phyloP scores from a whole-genome alignment of 2,888 invertebrate species.

The Abscondita cerata region DNA sequence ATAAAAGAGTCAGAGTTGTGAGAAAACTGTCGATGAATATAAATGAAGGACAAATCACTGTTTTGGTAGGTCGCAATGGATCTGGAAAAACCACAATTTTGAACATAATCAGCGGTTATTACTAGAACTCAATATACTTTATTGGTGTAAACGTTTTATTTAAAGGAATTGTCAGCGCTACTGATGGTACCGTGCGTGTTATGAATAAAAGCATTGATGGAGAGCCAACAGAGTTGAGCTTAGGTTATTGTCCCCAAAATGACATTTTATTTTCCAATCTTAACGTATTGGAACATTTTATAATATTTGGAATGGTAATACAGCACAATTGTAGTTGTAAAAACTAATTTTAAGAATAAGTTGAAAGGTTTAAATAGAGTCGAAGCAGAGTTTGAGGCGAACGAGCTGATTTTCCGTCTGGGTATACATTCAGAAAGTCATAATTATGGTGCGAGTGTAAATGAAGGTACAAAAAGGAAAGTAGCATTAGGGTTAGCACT shows the following conservation, averaged over 20 bases:
- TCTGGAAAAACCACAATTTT: constrained; percentile 68
- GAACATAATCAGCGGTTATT: constrained; percentile 72
- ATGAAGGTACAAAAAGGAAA: constrained; percentile 94
- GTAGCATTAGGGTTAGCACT: constrained; percentile 86
- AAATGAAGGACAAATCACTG: constrained; percentile 84
- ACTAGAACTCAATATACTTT: no score
- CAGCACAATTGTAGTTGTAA: background rate
- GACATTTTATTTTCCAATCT: constrained; percentile 84
- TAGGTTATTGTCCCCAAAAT: constrained; percentile 93
- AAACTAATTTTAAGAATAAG: constrained; percentile 55
- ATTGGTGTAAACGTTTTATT: background rate
- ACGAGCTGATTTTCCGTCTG: constrained; percentile 66
- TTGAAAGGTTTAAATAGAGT: constrained; percentile 63
- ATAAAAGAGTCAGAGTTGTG: constrained; percentile 62
- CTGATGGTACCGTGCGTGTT: constrained; percentile 73
- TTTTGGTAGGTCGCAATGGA: constrained; percentile 76
- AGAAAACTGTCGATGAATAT: constrained; percentile 75
- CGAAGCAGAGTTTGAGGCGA: constrained; percentile 62
- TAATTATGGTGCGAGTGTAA: constrained; percentile 68
- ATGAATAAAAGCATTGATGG: constrained; percentile 77
- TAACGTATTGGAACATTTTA: constrained; percentile 82
- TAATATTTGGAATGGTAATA: constrained; percentile 81
- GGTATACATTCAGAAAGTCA: constrained; percentile 68
- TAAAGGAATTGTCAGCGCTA: constrained; percentile 74
- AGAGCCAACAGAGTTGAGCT: no score